These are phyloP conservation scores for Silvanus unidentatus DNA, from an alignment of 2,888 invertebrate genomes.

Conservation along the genomic window DNA sequence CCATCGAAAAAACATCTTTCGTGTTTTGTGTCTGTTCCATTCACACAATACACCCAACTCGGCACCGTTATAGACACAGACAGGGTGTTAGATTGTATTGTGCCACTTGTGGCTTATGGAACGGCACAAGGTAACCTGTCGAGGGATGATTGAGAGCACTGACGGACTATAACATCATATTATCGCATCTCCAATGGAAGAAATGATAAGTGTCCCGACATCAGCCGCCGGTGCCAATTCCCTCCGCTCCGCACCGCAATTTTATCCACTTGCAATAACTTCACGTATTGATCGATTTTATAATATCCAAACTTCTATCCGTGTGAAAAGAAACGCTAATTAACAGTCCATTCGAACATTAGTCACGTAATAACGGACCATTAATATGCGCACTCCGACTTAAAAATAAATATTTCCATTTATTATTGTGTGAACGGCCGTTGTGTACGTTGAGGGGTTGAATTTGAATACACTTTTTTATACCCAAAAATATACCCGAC, in stretches of 20 bases:
- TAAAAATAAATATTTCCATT: too few relatives aligned
- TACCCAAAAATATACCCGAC: conserved; percentile 25
- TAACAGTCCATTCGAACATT: background rate
- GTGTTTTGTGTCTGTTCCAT: background rate
- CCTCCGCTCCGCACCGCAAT: background rate
- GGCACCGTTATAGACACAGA: background rate
- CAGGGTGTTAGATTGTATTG: conserved; percentile 1
- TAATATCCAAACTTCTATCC: too few relatives aligned
- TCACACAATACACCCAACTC: background rate
- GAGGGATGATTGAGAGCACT: conserved; percentile 44
- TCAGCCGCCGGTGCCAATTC: background rate
- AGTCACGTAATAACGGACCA: too few relatives aligned
- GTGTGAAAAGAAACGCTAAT: background rate
- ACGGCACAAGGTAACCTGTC: conserved; percentile 31
- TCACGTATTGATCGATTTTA: background rate
- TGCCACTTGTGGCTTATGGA: conserved; percentile 21
- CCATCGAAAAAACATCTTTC: conserved; percentile 4
- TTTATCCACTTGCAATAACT: background rate
- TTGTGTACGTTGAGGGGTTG: too few relatives aligned
- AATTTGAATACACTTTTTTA: conserved; percentile 6
- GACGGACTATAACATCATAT: conserved; percentile 48
- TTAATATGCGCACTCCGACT: too few relatives aligned
- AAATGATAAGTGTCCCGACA: background rate
- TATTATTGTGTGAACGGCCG: too few relatives aligned
- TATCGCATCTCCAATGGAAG: conserved; percentile 31